phyloP scores from a whole-genome alignment of 2,113 vertebrate genomes.

The Cryptomyrus ogoouensis region DNA sequence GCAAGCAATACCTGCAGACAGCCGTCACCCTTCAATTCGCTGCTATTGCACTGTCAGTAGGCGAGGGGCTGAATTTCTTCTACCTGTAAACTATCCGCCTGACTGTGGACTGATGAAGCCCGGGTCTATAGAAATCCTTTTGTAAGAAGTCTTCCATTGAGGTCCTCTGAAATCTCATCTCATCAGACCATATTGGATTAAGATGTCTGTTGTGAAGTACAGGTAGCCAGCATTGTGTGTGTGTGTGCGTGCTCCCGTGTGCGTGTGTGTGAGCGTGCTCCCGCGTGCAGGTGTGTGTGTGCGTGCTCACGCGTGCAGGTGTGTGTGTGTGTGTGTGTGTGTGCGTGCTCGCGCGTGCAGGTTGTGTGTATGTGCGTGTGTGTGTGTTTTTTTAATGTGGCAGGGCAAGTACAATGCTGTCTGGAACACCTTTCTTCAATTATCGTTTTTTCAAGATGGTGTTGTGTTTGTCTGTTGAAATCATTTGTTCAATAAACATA shows the following conservation, averaged over 20 bases:
- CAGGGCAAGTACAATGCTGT: neutral
- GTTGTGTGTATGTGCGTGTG: too few species aligned
- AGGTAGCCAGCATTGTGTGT: neutral
- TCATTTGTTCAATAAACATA: neutral
- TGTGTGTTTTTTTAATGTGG: neutral
- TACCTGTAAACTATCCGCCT: neutral
- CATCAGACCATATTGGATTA: neutral
- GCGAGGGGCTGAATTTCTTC: neutral
- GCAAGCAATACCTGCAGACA: neutral
- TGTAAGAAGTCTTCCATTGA: neutral
- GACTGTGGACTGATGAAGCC: neutral
- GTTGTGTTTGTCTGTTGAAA: neutral
- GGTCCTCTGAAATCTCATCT: neutral
- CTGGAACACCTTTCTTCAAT: neutral
- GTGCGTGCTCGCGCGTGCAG: too few species aligned
- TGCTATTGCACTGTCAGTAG: neutral
- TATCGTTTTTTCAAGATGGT: neutral
- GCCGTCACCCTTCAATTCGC: neutral
- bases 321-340: neutral
- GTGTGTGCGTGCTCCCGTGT: neutral
- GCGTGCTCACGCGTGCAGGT: too few species aligned
- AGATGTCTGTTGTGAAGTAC: neutral
- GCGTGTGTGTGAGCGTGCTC: too few species aligned
- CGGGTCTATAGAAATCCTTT: neutral
- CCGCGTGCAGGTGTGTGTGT: too few species aligned